Evolutionary conservation across 2,797 vertebrate genomes (phyloP).

Genomic region (Otolemur crassicaudatus): DNA sequence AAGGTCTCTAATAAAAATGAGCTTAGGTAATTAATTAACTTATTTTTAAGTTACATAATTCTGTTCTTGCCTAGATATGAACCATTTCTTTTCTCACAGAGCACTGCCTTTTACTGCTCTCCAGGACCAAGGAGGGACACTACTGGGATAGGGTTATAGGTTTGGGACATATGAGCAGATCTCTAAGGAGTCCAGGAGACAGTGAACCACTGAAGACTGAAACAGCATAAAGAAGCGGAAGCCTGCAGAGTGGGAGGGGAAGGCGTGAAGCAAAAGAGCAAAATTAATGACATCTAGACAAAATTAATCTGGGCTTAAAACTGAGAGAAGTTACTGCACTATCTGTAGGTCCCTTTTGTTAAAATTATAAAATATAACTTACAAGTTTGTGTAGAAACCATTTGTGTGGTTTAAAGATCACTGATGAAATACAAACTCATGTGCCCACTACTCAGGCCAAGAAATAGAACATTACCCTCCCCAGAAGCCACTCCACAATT

Average conservation of each 20-base stretch:
- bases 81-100: background rate
- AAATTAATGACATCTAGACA: background rate
- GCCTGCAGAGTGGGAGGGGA: background rate
- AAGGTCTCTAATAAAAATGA: background rate
- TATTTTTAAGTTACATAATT: background rate
- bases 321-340: background rate
- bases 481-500: background rate
- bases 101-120: background rate
- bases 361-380: background rate
- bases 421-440: background rate
- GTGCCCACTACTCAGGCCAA: background rate
- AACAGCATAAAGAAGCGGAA: background rate
- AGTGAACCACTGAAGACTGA: background rate
- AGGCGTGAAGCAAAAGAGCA: background rate
- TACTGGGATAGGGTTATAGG: background rate
- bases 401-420: background rate
- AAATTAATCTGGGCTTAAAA: background rate
- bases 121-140: background rate
- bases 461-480: background rate
- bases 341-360: background rate
- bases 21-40: background rate
- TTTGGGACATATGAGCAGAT: background rate
- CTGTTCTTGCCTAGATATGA: background rate
- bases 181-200: background rate
- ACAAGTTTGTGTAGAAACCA: background rate